Evolutionary conservation across 2,113 vertebrate genomes (phyloP).

Genomic region (Brachypteracias leptosomus): DNA sequence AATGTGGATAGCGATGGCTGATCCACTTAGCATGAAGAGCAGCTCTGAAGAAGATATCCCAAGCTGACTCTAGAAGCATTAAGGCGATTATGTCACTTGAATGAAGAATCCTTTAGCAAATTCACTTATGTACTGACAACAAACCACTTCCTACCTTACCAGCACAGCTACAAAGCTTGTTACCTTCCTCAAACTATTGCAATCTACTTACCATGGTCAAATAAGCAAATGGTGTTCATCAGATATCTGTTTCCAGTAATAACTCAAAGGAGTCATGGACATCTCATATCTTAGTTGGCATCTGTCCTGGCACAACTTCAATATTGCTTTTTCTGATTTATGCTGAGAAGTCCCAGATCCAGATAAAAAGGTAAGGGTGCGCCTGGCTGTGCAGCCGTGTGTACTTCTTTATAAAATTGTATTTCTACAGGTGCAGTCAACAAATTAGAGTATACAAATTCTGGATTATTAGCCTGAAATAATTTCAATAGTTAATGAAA

Average conservation of each 20-base stretch:
- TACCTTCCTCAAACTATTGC: neutral
- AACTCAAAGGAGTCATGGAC: neutral
- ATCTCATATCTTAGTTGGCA: neutral
- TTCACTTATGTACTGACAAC: neutral
- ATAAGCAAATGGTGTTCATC: neutral
- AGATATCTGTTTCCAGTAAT: neutral
- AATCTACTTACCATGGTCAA: neutral
- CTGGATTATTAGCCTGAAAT: neutral
- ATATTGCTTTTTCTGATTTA: neutral
- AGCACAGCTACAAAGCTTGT: neutral
- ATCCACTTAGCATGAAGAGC: neutral
- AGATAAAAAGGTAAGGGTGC: neutral
- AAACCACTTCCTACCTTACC: neutral
- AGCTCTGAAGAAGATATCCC: neutral
- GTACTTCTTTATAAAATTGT: neutral
- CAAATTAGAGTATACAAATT: neutral
- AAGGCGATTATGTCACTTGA: constrained; percentile 5
- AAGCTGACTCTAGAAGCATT: neutral
- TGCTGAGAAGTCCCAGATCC: neutral
- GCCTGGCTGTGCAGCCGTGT: rapidly evolving
- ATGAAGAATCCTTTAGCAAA: neutral
- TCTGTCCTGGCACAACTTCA: neutral
- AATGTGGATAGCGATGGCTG: neutral
- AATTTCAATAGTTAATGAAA: neutral
- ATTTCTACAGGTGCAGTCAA: neutral